Evolutionary conservation across 1,140 invertebrate species (phyloP).

Genomic region (Lepidurus arcticus): DNA sequence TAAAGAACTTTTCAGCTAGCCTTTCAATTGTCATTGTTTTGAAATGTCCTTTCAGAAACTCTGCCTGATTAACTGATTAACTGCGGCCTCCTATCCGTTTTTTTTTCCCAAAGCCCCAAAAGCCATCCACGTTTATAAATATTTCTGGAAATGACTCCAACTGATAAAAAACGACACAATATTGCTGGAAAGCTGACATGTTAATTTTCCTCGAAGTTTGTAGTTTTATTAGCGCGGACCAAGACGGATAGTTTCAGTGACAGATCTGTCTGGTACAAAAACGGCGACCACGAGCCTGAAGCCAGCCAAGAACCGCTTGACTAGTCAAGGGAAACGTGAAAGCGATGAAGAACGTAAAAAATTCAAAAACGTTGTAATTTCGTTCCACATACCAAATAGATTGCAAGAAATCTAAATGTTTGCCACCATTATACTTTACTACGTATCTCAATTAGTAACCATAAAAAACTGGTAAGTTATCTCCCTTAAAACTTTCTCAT

Average conservation of each 20-base stretch:
- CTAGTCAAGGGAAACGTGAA: not conserved
- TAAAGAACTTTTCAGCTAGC: not conserved
- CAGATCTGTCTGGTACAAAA: not conserved
- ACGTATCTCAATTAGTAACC: too few relatives aligned
- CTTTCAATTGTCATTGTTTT: not conserved
- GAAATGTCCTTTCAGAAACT: not conserved
- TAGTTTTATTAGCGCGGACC: not conserved
- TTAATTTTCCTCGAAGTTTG: not conserved
- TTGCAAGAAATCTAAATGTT: too few relatives aligned
- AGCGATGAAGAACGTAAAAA: not conserved
- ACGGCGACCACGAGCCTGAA: conserved; percentile 11
- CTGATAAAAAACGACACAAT: not conserved
- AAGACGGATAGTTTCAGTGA: not conserved
- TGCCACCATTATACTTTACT: too few relatives aligned
- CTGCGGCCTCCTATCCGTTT: not conserved
- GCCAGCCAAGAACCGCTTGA: not conserved
- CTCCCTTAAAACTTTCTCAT: not conserved
- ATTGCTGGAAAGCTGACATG: not conserved
- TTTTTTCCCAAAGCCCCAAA: not conserved
- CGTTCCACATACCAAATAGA: not conserved
- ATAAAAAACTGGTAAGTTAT: too few relatives aligned
- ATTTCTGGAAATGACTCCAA: not conserved
- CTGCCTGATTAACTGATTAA: not conserved
- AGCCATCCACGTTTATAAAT: not conserved
- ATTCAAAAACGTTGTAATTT: not conserved